Evolutionary conservation across 2,888 invertebrate species (phyloP), one percentile per base, ranked within the genome.

Genomic region (Catotricha subobsoleta): DNA sequence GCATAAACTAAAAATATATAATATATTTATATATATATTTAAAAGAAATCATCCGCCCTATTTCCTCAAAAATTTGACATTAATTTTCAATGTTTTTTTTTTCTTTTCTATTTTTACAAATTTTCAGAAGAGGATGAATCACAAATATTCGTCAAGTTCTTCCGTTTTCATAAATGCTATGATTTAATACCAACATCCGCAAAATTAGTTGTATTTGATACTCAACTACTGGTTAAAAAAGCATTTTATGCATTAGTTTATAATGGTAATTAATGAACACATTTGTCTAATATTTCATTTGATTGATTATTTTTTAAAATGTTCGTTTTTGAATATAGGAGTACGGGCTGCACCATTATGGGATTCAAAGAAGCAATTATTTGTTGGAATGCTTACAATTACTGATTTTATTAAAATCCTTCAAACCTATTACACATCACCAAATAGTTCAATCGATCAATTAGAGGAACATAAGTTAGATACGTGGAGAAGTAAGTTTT

Each of bases 91-190:
- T n/a, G n/a, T n/a, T n/a, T n/a, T n/a, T n/a, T n/a, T n/a, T n/a
- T n/a, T n/a, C n/a, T n/a, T n/a, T n/a, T n/a, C n/a, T 12, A 21
- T 21, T 36, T 6, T 18, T 16, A 3, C 4, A 33, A 16, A 29
- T 39, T 59, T 57, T 12, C 79, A 91, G 91, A 90, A 71, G 88
- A 91, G 64, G 91, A 94, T 69, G 91, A 92, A 67, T 87, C 88
- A 58, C 88, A 91, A 68, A 92, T 94, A 59, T 92, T 90, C 67
- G 90, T 91, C 53, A 94, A 94, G 65, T 98, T 98, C 73, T 97
- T 98, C 80, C 90, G 91, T 67, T 95, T 94, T 67, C 97, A 99
- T 74, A 94, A 92, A 67, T 97, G 97, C 66, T 98, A 98, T 69
- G 98, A 99, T 71, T 76, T 99, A 65, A 95, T 99, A 61, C 98